Percentiles rank a stretch among this genome's conserved stretches.
Conservation (phyloP, 2,888 invertebrate genomes). For the Venustoraphidia nigricollis region DNA sequence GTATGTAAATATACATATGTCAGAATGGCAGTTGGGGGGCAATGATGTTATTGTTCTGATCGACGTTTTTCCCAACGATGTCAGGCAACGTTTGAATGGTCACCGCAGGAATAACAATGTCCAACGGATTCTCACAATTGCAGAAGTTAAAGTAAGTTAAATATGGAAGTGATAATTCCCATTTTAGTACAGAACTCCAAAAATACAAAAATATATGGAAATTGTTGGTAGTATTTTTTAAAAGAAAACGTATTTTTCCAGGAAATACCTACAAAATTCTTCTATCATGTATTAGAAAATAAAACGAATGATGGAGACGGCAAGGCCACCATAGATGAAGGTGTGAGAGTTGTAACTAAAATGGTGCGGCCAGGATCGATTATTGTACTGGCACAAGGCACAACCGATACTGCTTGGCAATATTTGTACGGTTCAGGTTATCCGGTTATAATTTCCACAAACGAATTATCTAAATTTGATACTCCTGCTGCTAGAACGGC, state of each 20-base stretch:
- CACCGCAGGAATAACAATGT: constrained; percentile 30
- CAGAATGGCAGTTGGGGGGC: constrained; percentile 39
- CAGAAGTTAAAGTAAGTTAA: constrained; percentile 39
- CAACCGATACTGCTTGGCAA: constrained; percentile 15
- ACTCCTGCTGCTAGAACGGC: too few relatives aligned
- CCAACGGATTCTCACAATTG: constrained; percentile 46
- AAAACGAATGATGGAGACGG: constrained; percentile 7
- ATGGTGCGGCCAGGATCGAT: constrained; percentile 24
- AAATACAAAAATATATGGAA: background rate
- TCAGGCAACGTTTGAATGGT: constrained; percentile 31
- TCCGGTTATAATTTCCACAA: too few relatives aligned
- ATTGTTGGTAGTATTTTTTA: too few relatives aligned
- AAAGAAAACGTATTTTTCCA: constrained; percentile 11
- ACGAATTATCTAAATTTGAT: too few relatives aligned
- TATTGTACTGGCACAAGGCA: constrained; percentile 21
- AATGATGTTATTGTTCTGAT: constrained; percentile 42
- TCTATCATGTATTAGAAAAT: constrained; percentile 19
- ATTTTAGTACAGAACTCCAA: background rate
- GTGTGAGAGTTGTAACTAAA: constrained; percentile 13
- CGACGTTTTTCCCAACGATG: constrained; percentile 47
- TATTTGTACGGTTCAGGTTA: constrained; percentile 9
- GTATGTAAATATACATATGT: constrained; percentile 30
- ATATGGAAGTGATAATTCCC: background rate
- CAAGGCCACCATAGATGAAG: constrained; percentile 9
- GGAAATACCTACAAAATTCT: constrained; percentile 21